These are phyloP conservation scores for Sceliomorpha sp. DNA, from an alignment of 2,888 invertebrate species.

Conservation along the genomic window DNA sequence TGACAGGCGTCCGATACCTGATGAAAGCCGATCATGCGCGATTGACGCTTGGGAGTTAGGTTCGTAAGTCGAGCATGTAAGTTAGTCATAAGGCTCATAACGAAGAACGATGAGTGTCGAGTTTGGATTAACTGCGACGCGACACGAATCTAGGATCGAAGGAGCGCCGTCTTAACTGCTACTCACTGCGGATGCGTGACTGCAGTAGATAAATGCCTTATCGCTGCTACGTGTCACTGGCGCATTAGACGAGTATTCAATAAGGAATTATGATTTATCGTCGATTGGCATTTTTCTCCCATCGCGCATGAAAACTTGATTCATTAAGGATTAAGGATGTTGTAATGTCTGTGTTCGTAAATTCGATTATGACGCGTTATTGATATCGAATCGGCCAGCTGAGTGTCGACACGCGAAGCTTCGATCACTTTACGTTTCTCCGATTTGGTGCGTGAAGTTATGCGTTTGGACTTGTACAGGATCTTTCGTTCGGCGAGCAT, in stretches of 20 bases:
- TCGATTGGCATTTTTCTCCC: slow-evolving; percentile 10
- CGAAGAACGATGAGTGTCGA: slow-evolving; percentile 14
- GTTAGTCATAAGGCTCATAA: slow-evolving; percentile 18
- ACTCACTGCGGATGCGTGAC: slow-evolving; percentile 15
- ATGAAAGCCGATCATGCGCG: slow-evolving; percentile 14
- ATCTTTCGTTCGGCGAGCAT: no score
- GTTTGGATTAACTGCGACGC: slow-evolving; percentile 3
- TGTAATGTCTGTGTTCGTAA: neutral
- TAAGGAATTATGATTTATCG: slow-evolving; percentile 27
- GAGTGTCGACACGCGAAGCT: no score
- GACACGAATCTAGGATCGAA: slow-evolving; percentile 7
- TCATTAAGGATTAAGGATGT: slow-evolving; percentile 2
- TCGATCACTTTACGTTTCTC: no score
- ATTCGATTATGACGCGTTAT: slow-evolving; percentile 7
- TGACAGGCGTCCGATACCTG: neutral
- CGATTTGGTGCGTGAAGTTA: no score
- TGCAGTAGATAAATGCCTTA: slow-evolving; percentile 18
- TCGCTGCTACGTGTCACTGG: slow-evolving; percentile 15
- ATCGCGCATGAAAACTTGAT: slow-evolving; percentile 4
- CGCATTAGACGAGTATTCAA: slow-evolving; percentile 13
- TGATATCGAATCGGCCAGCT: no score
- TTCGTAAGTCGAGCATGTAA: slow-evolving; percentile 13
- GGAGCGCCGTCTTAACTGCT: slow-evolving; percentile 3
- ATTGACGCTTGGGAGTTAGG: neutral
- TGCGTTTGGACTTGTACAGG: no score